These are phyloP conservation scores for Sarcophaga subvicina DNA, from an alignment of 2,888 invertebrate genomes.

Conservation along the genomic window DNA sequence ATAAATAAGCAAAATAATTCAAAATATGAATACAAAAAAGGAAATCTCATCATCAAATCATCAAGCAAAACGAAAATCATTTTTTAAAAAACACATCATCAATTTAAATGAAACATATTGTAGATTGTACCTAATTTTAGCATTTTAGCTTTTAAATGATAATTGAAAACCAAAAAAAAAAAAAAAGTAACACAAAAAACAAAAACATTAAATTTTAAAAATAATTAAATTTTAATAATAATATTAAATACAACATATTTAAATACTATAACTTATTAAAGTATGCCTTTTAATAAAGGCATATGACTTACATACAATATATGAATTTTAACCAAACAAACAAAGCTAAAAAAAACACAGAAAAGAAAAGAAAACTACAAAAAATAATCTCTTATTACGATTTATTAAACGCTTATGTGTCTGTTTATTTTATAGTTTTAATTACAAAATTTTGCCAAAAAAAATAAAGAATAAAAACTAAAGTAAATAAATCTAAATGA, in stretches of 20 bases:
- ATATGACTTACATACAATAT: background rate
- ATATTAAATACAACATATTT: background rate
- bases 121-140: slow-evolving; percentile 70
- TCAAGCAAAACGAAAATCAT: slow-evolving; percentile 13
- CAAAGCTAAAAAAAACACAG: background rate
- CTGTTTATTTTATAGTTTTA: slow-evolving; percentile 54
- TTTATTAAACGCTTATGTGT: slow-evolving; percentile 50
- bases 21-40: no score
- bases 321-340: slow-evolving; percentile 27
- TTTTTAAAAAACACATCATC: slow-evolving; percentile 19
- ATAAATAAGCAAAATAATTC: slow-evolving; percentile 30
- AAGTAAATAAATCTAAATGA: slow-evolving; percentile 23
- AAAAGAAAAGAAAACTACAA: slow-evolving; percentile 21
- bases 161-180: slow-evolving; percentile 35
- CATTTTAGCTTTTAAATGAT: slow-evolving; percentile 59
- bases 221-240: background rate
- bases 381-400: slow-evolving; percentile 39
- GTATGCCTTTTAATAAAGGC: slow-evolving; percentile 39
- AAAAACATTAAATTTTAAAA: slow-evolving; percentile 22
- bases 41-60: slow-evolving; percentile 25
- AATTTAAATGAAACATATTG: slow-evolving; percentile 62
- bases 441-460: slow-evolving; percentile 58
- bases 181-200: background rate
- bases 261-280: background rate
- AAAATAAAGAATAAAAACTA: slow-evolving; percentile 10